Conservation (phyloP, 2,888 invertebrate genomes). For the Hymenopus coronatus region DNA sequence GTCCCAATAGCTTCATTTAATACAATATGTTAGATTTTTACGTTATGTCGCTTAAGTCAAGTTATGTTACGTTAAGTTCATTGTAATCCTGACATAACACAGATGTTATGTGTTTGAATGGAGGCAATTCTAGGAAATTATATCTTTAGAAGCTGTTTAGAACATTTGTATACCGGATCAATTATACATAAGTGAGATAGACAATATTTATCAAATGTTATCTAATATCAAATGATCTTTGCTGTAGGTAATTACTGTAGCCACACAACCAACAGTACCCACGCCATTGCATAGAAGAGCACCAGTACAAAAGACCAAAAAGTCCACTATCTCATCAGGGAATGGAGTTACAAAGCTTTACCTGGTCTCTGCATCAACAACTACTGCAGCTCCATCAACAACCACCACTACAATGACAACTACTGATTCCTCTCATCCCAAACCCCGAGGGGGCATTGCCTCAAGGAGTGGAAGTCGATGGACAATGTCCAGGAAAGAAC, state of each 20-base stretch:
- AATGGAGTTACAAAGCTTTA: neutral
- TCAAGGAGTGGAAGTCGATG: neutral
- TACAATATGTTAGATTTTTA: no score
- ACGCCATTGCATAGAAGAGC: neutral
- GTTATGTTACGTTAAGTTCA: no score
- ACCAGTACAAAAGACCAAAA: neutral
- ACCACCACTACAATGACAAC: neutral
- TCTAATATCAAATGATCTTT: neutral
- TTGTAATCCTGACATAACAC: no score
- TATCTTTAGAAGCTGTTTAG: no score
- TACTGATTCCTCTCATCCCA: neutral
- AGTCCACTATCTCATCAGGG: neutral
- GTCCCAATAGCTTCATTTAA: no score
- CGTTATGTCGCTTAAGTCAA: no score
- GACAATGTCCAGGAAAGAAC: neutral
- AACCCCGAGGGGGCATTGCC: neutral
- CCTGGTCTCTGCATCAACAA: neutral
- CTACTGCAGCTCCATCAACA: neutral
- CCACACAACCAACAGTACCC: slow-evolving; percentile 37
- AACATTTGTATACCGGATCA: no score
- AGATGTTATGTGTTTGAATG: no score
- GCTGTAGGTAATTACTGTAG: slow-evolving; percentile 42
- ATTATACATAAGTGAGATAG: no score
- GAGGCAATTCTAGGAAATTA: no score
- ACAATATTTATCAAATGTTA: no score